Conservation (phyloP, 2,888 invertebrate species). For the Rhopalosiphum nymphaeae region DNA sequence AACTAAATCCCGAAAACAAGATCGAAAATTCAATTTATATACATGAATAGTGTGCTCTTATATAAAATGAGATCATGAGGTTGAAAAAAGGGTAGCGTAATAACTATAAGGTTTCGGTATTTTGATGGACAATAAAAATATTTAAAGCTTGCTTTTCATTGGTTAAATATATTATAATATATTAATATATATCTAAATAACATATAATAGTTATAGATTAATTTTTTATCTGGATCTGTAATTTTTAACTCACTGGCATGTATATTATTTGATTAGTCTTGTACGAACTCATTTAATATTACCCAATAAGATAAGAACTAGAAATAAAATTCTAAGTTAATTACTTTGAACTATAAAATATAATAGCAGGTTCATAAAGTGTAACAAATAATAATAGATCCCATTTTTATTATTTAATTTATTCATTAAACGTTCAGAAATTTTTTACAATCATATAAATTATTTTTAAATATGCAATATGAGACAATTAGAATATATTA, state of each 20-base stretch:
- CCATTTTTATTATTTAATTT: neutral
- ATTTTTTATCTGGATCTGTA: neutral
- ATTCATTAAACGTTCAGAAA: neutral
- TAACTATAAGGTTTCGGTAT: neutral
- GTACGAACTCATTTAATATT: neutral
- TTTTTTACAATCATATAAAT: neutral
- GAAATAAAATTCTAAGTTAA: neutral
- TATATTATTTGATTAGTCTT: neutral
- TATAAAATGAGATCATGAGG: neutral
- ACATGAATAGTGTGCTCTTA: constrained; percentile 45
- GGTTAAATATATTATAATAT: neutral
- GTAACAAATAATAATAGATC: neutral
- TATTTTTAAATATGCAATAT: neutral
- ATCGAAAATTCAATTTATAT: constrained; percentile 55
- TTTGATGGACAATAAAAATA: constrained; percentile 24
- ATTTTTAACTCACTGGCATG: neutral
- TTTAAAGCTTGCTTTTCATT: constrained; percentile 21
- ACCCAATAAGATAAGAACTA: neutral
- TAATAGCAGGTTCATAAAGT: neutral
- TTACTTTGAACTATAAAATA: neutral
- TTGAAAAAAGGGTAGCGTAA: constrained; percentile 10
- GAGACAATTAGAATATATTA: no score
- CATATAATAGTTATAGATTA: neutral
- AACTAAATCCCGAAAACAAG: constrained; percentile 49
- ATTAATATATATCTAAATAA: neutral